These are phyloP conservation scores for Antheraea pernyi DNA, from an alignment of 1,140 invertebrate species.

Conservation along the genomic window DNA sequence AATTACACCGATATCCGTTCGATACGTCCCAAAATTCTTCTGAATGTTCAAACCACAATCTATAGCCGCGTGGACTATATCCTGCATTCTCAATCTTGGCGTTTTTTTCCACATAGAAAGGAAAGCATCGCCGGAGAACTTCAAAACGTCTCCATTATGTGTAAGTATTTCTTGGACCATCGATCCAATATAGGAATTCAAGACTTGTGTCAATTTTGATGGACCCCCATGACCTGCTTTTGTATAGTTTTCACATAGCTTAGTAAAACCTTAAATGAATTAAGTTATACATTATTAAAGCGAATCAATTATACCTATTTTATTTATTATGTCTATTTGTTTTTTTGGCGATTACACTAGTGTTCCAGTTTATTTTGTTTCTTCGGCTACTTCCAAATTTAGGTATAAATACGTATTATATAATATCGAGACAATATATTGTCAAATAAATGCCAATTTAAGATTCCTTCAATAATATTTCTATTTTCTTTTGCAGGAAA, in stretches of 20 bases:
- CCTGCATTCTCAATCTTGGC: constrained; percentile 75
- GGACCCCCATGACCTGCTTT: constrained; percentile 81
- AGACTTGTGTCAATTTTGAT: constrained; percentile 81
- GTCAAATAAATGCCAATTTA: no score
- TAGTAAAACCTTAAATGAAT: constrained; percentile 79
- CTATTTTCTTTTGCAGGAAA: no score
- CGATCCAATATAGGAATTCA: constrained; percentile 83
- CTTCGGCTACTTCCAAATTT: no score
- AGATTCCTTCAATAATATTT: no score
- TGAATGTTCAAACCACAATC: constrained; percentile 83
- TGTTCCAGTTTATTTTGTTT: no score
- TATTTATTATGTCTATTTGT: no score
- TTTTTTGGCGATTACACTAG: no score
- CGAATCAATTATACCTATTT: no score
- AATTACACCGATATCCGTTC: constrained; percentile 81
- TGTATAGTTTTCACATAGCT: constrained; percentile 82
- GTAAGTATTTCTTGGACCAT: constrained; percentile 84
- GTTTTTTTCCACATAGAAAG: constrained; percentile 81
- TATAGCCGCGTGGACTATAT: constrained; percentile 80
- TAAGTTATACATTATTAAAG: no score
- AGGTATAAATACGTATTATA: neutral
- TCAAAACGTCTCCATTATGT: constrained; percentile 83
- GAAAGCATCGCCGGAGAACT: constrained; percentile 85
- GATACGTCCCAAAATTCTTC: constrained; percentile 80
- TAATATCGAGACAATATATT: neutral